Evolutionary conservation across 1,140 invertebrate genomes (phyloP), one percentile per base, ranked within the genome.

Genomic region (Brachionus calyciflorus): DNA sequence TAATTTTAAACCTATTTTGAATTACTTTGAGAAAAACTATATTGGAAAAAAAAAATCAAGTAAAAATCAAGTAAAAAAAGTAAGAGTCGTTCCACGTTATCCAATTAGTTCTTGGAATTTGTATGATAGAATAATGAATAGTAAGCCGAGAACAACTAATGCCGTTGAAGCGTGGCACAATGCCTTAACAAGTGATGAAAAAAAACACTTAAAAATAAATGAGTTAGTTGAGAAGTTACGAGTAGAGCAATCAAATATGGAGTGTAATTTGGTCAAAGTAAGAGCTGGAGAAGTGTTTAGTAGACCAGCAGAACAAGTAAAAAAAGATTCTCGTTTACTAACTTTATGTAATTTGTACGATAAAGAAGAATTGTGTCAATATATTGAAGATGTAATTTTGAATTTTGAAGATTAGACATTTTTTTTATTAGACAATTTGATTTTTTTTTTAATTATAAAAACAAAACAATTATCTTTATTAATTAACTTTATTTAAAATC

Each of bases 141-240:
- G 19, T 17, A 14, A 19, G 17, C 55, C 55, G 3, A 33, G 55
- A 37, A 37, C 55, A 4, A 40, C 28, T 10, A 60, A 33, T 60
- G 12, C 55, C 3, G 30, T 60, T 33, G 33, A 60, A 60, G 55
- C 28, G 7, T 60, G 55, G 55, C 55, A 60, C 19, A 60, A 60
- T 60, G 55, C 55, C n/a, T 60, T 60, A 14, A n/a, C 44, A 46
- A 46, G 14, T 14, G 33, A 37, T 37, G 33, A 37, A 9, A 37
- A 37, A 37, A 37, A 9, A 3, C 33, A 37, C 33, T 37, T 37
- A 37, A 37, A 37, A 9, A 5, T 37, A 37, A 37, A 37, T 37
- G 33, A 37, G 33, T 37, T 37, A 37, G 9, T 37, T 5, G 33
- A 37, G 9, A 37, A 37, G 9, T 9, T 37, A 37, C 3, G 33